Percentiles rank a stretch among this genome's conserved stretches.
These are phyloP conservation scores for Hucho hucho DNA, from an alignment of 2,113 vertebrate species.

Conservation along the genomic window DNA sequence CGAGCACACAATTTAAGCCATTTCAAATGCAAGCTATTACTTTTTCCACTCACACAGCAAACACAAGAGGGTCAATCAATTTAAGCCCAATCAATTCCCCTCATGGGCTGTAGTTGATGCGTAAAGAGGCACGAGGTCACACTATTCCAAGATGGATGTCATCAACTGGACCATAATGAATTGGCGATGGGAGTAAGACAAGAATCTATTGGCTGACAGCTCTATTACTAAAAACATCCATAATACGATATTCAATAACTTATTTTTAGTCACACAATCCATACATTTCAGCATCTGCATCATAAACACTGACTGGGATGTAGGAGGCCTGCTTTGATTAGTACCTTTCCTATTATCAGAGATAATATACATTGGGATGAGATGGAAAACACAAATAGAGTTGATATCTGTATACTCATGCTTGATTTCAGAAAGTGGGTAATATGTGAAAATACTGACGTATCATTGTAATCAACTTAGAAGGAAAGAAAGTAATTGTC, in stretches of 20 bases:
- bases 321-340: not conserved
- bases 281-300: not conserved
- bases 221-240: not conserved
- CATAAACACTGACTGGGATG: not conserved
- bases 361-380: not conserved
- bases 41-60: constrained; percentile 9
- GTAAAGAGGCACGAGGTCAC: constrained; percentile 24
- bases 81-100: constrained; percentile 27
- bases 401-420: too few species aligned
- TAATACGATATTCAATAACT: not conserved
- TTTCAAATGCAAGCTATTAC: not conserved
- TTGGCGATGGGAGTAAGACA: not conserved
- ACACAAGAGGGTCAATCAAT: constrained; percentile 29
- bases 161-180: not conserved
- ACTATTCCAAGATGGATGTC: not conserved
- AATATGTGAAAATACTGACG: too few species aligned
- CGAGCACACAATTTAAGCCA: not conserved
- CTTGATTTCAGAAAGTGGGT: too few species aligned
- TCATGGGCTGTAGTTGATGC: constrained; percentile 22
- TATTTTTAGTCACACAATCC: not conserved
- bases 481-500: too few species aligned
- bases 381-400: too few species aligned
- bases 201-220: not conserved
- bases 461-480: too few species aligned
- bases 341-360: not conserved